Base-by-base conservation (phyloP, 1,140 invertebrate genomes). In the Steinernema khuongi region DNA sequence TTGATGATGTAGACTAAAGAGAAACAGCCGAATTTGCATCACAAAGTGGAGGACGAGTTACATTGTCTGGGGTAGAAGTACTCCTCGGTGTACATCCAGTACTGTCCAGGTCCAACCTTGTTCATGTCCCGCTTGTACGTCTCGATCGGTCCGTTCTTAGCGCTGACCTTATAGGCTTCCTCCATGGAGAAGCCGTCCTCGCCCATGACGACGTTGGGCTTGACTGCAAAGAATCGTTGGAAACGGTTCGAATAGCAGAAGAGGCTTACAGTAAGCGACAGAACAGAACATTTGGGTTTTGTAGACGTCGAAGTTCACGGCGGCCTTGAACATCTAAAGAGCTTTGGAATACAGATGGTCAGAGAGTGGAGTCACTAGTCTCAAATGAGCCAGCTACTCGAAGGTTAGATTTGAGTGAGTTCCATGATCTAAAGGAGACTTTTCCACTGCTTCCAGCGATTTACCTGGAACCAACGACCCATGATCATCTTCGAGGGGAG, bases 81-180 rank as follows among this genome's bases (percentile, higher is more conserved):
- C 68, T 84, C 83, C 74, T 84, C 83, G 31, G 83, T 84, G 71
- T 84, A 84, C 83, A 84, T 84, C 83, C 84, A 84, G 69, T 85
- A 84, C 69, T 85, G 79, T 68, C 83, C 83, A 31, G 81, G 76
- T 32, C 84, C 83, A 31, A 85, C 82, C 71, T 84, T 85, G 75
- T 84, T 85, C 75, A 84, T 69, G 68, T 84, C 83, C 22, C 83
- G 67, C 71, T 84, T 84, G 72, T 84, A 84, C 14, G 84, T 85
- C 68, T 84, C 83, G 43, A 84, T 83, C 19, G 80, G 83, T 2
- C 83, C 83, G 66, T 82, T 80, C 71, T 84, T 84, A 17, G 84
- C 78, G n/a, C 78, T 74, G 7, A 77, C 76, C 74, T 83, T 71
- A 43, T 83, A 84, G 1, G 84, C 83, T 68, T 84, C 82, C 75